Evolutionary conservation across 2,113 vertebrate species (phyloP).

Genomic region (Bubalus kerabau): DNA sequence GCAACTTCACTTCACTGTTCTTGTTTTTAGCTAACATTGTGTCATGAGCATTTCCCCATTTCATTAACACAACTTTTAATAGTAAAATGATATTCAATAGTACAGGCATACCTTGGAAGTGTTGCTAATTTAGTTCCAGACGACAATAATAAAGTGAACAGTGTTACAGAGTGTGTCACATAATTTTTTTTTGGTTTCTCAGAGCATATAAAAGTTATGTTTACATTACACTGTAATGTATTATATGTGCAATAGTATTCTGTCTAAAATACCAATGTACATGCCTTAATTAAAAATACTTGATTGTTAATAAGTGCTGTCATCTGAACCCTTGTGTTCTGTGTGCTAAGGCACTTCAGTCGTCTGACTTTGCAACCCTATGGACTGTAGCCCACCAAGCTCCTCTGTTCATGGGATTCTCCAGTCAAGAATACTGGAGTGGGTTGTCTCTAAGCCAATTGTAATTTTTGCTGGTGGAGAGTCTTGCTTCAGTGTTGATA

Average conservation of each 20-base stretch:
- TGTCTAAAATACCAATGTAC: background rate
- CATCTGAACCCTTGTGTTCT: background rate
- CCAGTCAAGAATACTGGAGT: background rate
- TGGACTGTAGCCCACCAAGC: background rate
- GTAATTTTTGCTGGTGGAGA: background rate
- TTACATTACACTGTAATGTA: background rate
- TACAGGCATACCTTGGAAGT: background rate
- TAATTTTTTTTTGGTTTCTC: background rate
- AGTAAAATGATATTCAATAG: background rate
- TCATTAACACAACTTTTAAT: background rate
- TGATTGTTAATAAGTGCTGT: background rate
- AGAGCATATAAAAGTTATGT: background rate
- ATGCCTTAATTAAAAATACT: background rate
- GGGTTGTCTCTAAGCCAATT: background rate
- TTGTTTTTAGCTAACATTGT: background rate
- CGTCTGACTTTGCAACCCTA: background rate
- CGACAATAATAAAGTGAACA: background rate
- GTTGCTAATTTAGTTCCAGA: background rate
- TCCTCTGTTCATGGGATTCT: background rate
- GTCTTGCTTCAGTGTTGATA: background rate
- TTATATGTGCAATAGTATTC: background rate
- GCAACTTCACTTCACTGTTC: too few relatives aligned
- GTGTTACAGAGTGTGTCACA: background rate
- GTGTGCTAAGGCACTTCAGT: background rate
- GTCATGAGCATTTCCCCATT: background rate